A percentile compares a stretch with the other conserved stretches of the same genome.
phyloP scores from a whole-genome alignment of 2,797 vertebrate species.

The Poecilia picta region DNA sequence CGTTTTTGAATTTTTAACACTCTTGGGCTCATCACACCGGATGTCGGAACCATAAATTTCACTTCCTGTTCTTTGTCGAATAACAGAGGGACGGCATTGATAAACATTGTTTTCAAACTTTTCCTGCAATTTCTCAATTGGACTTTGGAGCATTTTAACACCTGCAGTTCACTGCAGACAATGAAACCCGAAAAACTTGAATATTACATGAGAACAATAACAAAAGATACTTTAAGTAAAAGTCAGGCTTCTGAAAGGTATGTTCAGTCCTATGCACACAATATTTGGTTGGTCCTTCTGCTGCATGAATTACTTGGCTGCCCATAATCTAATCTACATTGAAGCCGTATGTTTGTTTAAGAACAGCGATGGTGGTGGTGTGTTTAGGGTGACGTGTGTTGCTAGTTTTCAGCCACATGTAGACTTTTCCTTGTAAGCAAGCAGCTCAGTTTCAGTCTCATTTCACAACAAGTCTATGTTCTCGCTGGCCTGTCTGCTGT shows the following conservation, averaged over 20 bases:
- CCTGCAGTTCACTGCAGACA: not conserved
- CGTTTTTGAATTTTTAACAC: not conserved
- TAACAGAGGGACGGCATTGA: not conserved
- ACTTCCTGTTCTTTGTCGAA: not conserved
- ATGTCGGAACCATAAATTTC: not conserved
- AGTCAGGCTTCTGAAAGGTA: not conserved
- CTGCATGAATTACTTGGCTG: not conserved
- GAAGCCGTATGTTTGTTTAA: not conserved
- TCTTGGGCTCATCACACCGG: no score
- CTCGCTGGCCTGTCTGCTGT: not conserved
- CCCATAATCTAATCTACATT: not conserved
- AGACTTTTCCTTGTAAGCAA: not conserved
- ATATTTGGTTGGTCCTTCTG: not conserved
- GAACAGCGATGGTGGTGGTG: not conserved
- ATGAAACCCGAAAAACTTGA: not conserved
- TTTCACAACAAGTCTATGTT: not conserved
- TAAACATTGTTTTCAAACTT: not conserved
- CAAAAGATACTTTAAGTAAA: not conserved
- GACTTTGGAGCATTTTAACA: not conserved
- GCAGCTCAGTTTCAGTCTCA: not conserved
- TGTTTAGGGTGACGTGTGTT: not conserved
- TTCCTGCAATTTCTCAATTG: not conserved
- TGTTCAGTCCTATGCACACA: not conserved
- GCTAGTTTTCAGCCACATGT: not conserved
- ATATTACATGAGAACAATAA: not conserved